These are phyloP conservation scores for Mycalesis mineus DNA, from an alignment of 2,888 invertebrate genomes.

Conservation along the genomic window DNA sequence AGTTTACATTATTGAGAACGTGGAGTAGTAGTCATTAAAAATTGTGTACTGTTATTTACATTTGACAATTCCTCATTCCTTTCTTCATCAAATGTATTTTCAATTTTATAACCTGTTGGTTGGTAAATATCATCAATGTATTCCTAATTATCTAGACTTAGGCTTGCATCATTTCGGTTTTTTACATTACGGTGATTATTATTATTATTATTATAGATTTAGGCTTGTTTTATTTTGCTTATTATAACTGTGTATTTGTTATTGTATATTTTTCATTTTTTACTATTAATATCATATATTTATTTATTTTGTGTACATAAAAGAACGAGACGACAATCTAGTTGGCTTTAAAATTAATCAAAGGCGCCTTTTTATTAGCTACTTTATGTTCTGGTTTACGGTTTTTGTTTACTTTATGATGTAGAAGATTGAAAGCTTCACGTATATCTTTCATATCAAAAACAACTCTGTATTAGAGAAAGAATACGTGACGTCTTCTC, in stretches of 20 bases:
- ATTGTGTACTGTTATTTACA: too few relatives aligned
- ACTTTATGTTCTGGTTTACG: slow-evolving; percentile 35
- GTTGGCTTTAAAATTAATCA: slow-evolving; percentile 31
- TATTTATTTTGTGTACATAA: slow-evolving; percentile 15
- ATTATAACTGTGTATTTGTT: slow-evolving; percentile 18
- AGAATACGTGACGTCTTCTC: neutral
- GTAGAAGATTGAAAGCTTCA: slow-evolving; percentile 13
- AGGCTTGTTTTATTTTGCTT: neutral
- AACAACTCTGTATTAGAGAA: neutral
- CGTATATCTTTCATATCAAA: neutral
- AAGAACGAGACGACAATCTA: slow-evolving; percentile 47
- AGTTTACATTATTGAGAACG: too few relatives aligned
- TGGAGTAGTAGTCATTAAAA: too few relatives aligned
- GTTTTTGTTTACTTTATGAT: slow-evolving; percentile 16
- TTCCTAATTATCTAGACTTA: too few relatives aligned
- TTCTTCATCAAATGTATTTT: too few relatives aligned
- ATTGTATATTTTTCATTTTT: neutral
- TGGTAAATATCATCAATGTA: too few relatives aligned
- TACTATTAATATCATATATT: neutral
- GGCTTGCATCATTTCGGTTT: too few relatives aligned
- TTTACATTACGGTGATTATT: too few relatives aligned
- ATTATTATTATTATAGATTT: too few relatives aligned
- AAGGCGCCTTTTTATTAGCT: slow-evolving; percentile 32
- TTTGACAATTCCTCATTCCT: too few relatives aligned
- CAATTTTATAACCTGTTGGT: too few relatives aligned